Percentiles rank a stretch among this genome's conserved stretches.
Conservation (phyloP, 2,888 invertebrate genomes). For the Orthonychiurus folsomi region DNA sequence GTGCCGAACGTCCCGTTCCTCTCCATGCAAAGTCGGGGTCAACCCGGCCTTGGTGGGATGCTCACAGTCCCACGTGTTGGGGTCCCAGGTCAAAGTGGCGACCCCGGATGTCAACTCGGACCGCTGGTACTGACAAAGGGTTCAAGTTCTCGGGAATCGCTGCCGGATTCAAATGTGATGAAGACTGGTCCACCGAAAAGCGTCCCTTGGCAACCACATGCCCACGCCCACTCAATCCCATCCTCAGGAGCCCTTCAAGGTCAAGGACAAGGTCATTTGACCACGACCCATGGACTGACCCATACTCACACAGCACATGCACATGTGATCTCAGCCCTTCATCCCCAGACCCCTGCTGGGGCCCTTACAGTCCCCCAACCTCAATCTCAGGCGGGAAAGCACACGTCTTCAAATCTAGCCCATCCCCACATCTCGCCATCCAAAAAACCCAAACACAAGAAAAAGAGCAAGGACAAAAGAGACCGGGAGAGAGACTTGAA, state of each 20-base stretch:
- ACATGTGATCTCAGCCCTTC: conserved; percentile 32
- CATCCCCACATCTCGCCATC: conserved; percentile 9
- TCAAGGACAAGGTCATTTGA: no score
- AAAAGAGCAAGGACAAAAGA: conserved; percentile 38
- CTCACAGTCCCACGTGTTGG: not conserved
- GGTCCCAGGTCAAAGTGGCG: not conserved
- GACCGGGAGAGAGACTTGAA: conserved; percentile 13
- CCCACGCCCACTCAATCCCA: not conserved
- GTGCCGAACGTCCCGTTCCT: conserved; percentile 39
- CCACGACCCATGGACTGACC: conserved; percentile 14
- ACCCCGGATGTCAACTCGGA: no score
- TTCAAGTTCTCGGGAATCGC: not conserved
- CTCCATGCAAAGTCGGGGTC: conserved; percentile 34
- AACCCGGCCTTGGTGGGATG: conserved; percentile 4
- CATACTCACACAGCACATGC: conserved; percentile 26
- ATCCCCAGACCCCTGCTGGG: conserved; percentile 14
- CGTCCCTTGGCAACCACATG: conserved; percentile 41
- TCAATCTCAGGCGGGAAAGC: conserved; percentile 7
- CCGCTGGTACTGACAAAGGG: not conserved
- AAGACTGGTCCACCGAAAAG: conserved; percentile 18
- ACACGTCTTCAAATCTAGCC: not conserved
- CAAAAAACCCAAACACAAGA: conserved; percentile 39
- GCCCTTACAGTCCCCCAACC: not conserved
- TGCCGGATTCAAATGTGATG: not conserved
- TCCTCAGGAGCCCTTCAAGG: no score